Evolutionary conservation across 1,140 invertebrate genomes (phyloP), one percentile per base, ranked within the genome.

Genomic region (Magallana angulata): DNA sequence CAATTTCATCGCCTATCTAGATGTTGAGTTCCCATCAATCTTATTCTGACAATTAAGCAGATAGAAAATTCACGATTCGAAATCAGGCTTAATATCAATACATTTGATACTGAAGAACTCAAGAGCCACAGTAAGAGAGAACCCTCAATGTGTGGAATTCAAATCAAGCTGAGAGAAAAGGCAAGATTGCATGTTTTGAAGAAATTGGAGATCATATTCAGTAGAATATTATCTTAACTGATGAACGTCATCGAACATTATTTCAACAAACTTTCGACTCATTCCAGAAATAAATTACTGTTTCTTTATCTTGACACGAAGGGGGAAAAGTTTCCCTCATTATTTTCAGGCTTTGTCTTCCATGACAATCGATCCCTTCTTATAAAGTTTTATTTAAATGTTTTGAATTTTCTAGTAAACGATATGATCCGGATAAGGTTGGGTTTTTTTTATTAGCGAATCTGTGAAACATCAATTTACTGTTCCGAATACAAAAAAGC

Each of bases 241-340:
- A 24, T 76, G 68, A 76, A 76, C 68, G 24, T 36, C 30, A 24
- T 12, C 24, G 36, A 11, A 24, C 36, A 76, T 76, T 30, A 76
- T 30, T 36, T 68, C n/a, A 24, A 7, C n/a, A 18, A 68, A 24
- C 24, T 9, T 2, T 8, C 64, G 8, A n/a, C n/a, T 68, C 18
- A 68, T 68, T 76, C 68, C 68, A 18, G 36, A 76, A 76, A 76
- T 76, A 76, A 76, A 36, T 76, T 30, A 76, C 68, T 48, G 36
- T 4, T 4, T 11, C 68, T 24, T 76, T 76, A 76, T 76, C 68
- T 76, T 76, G 68, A 76, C 68, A 30, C 68, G 24, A 30, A 12
- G 24, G 24, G 12, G 24, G 12, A 76, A 24, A 8, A 12, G 11
- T 76, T 76, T 36, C 36, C 36, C 4, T 1, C 12, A 11, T 76